phyloP scores from a whole-genome alignment of 2,113 vertebrate species.

The Oxyura jamaicensis region DNA sequence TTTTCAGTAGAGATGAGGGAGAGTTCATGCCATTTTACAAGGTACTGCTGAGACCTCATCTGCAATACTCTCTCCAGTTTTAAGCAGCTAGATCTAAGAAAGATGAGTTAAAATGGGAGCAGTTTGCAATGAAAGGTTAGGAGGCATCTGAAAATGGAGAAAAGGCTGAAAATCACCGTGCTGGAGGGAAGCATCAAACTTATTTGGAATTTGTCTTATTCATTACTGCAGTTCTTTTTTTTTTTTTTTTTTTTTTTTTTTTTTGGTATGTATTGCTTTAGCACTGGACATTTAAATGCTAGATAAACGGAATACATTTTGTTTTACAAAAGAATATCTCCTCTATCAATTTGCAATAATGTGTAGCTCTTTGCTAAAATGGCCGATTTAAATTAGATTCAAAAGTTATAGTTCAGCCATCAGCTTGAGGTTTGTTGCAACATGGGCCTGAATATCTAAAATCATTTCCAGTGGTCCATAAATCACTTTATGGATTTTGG shows the following conservation, averaged over 20 bases:
- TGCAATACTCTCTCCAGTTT: background rate
- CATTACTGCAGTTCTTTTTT: background rate
- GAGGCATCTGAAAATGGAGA: background rate
- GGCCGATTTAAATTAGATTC: slow-evolving; percentile 49
- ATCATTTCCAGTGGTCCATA: background rate
- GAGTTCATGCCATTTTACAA: background rate
- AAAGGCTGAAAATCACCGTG: background rate
- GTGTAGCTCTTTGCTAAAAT: slow-evolving; percentile 29
- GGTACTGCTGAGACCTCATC: background rate
- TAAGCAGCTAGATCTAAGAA: slow-evolving; percentile 30
- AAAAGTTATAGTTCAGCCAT: slow-evolving; percentile 9
- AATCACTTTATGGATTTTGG: background rate
- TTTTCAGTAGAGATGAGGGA: background rate
- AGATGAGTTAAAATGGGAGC: background rate
- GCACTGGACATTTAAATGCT: background rate
- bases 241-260: background rate
- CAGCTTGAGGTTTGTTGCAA: slow-evolving; percentile 17
- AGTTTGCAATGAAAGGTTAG: background rate
- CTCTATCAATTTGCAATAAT: slow-evolving; percentile 13
- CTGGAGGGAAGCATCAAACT: background rate
- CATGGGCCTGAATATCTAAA: background rate
- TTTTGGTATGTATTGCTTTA: background rate
- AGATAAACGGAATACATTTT: slow-evolving; percentile 47
- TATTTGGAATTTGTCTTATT: background rate
- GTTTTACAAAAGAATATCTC: background rate